These are phyloP conservation scores for Pachydiplax longipennis DNA, from an alignment of 2,888 invertebrate genomes.

Conservation along the genomic window DNA sequence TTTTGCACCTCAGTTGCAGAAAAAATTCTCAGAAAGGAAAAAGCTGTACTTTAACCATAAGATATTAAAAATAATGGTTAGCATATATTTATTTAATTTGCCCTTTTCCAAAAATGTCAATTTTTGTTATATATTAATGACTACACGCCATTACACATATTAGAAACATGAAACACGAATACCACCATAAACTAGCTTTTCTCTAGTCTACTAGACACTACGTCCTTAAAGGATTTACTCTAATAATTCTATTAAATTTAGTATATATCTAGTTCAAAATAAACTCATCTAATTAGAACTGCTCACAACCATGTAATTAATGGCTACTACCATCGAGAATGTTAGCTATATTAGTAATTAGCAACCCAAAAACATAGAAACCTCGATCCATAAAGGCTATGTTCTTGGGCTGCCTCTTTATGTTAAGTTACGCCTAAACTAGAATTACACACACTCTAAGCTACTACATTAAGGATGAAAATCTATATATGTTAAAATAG, in stretches of 20 bases:
- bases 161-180: constrained; percentile 32
- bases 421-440: constrained; percentile 26
- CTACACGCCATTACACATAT: constrained; percentile 40
- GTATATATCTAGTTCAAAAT: constrained; percentile 20
- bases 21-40: not conserved
- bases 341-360: constrained; percentile 14
- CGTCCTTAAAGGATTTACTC: constrained; percentile 37
- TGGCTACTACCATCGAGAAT: constrained; percentile 16
- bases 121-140: not conserved
- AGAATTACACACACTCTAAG: constrained; percentile 37
- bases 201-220: constrained; percentile 23
- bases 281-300: constrained; percentile 34
- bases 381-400: not conserved
- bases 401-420: constrained; percentile 7
- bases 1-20: not conserved
- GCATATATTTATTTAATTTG: not conserved
- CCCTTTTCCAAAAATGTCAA: not conserved
- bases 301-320: constrained; percentile 27
- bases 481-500: constrained; percentile 18
- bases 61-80: not conserved
- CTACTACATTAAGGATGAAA: constrained; percentile 41
- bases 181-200: constrained; percentile 36
- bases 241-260: constrained; percentile 21
- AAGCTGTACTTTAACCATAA: not conserved
- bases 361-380: constrained; percentile 29